Evolutionary conservation across 2,888 invertebrate species (phyloP), one percentile per base, ranked within the genome.

Genomic region (Drosophila emarginata): DNA sequence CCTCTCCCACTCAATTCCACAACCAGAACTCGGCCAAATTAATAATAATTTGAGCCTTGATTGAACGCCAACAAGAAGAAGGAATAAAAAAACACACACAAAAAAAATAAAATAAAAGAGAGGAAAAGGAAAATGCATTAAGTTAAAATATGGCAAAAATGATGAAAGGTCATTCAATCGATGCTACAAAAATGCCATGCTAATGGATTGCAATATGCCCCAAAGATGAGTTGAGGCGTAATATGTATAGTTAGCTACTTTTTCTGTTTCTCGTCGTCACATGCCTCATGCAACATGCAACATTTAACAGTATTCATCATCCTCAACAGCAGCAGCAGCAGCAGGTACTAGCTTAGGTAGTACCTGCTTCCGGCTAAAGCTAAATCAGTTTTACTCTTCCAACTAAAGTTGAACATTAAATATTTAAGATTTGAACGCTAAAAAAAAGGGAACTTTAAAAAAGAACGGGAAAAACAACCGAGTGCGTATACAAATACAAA

Each of bases 21-120:
- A 68, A 40, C 64, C 71, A 70, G 69, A 65, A 62, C 61, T 63
- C 74, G 69, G 61, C 71, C 79, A 80, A 83, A 87, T 84, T 84
- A 87, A 83, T 83, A 84, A 83, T 83, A 83, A 83, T 83, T 87
- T 84, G 76, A 64, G 68, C 76, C 70, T 73, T 87, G 83, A 81
- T 74, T 74, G 74, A 65, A 56, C 58, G 36, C 18, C 45, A 32
- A 32, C 32, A 32, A 72, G 59, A 53, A 32, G 67, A 67, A 66
- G 64, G 11, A 32, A 32, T 32, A 32, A 32, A 32, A 32, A 32
- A 1, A 9, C 32, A 32, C 28, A 28, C 61, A 5, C 40, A 51
- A 50, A 59, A 68, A 57, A 18, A 4, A 45, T 26, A 45, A 59
- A 14, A 18, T n/a, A 12, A 4, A 4, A 18, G 18, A 11, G 40